Conservation (phyloP, 2,888 invertebrate species). For the Dryocosmus kuriphilus region DNA sequence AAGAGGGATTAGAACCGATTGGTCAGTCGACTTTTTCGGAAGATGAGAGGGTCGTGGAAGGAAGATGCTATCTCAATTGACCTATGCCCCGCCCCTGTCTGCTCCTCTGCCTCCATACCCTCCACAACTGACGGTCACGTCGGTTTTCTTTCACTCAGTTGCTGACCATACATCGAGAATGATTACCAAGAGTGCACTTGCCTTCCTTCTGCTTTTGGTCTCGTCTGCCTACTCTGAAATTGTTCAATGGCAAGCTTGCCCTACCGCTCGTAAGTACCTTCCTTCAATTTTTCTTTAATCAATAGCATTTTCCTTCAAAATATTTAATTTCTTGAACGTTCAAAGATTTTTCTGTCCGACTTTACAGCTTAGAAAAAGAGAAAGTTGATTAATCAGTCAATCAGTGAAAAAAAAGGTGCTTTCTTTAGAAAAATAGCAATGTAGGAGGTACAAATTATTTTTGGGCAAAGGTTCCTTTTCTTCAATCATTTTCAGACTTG, state of each 20-base stretch:
- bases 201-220: conserved; percentile 58
- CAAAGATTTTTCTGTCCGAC: too few species aligned
- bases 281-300: not conserved
- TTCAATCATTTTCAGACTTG: too few species aligned
- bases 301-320: not conserved
- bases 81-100: conserved; percentile 67
- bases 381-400: too few species aligned
- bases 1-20: conserved; percentile 1
- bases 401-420: too few species aligned
- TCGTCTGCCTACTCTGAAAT: conserved; percentile 61
- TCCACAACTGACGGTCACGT: conserved; percentile 54
- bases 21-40: not conserved
- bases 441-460: too few species aligned
- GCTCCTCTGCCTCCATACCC: conserved; percentile 59
- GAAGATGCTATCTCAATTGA: conserved; percentile 64
- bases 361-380: too few species aligned
- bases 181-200: conserved; percentile 58
- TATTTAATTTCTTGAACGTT: too few species aligned
- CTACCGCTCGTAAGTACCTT: conserved; percentile 61
- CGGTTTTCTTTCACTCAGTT: conserved; percentile 66
- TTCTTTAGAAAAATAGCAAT: too few species aligned
- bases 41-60: not conserved
- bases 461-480: too few species aligned
- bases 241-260: conserved; percentile 59
- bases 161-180: conserved; percentile 65